Evolutionary conservation across 1,140 invertebrate genomes (phyloP).

Genomic region (Ectropis grisescens): DNA sequence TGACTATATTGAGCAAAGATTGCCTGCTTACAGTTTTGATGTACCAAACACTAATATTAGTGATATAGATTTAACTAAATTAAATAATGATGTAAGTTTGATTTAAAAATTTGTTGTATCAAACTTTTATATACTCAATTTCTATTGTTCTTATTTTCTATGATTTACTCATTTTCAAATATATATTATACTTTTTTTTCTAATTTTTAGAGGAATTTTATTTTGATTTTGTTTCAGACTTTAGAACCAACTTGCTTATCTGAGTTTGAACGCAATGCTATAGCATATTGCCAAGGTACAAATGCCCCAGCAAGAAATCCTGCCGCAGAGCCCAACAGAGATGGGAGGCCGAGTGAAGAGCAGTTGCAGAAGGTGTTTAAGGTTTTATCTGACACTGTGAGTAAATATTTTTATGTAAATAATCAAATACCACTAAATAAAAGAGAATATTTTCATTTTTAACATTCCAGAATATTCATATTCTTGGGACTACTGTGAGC

Average conservation of each 20-base stretch:
- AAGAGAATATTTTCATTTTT: too few species aligned
- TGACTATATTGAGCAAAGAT: slow-evolving; percentile 49
- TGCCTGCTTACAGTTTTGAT: slow-evolving; percentile 16
- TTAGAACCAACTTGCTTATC: slow-evolving; percentile 52
- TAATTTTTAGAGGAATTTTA: too few species aligned
- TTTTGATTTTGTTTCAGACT: too few species aligned
- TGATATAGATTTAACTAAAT: slow-evolving; percentile 49
- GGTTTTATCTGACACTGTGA: slow-evolving; percentile 43
- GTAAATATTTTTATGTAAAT: too few species aligned
- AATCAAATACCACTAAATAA: too few species aligned
- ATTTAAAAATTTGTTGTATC: background rate
- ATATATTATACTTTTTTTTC: too few species aligned
- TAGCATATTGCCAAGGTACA: slow-evolving; percentile 34
- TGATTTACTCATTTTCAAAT: too few species aligned
- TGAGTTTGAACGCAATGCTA: slow-evolving; percentile 48
- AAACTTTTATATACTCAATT: too few species aligned
- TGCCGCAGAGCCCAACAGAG: slow-evolving; percentile 11
- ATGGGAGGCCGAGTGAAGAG: slow-evolving; percentile 47
- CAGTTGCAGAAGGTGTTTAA: slow-evolving; percentile 49
- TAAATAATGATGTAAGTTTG: slow-evolving; percentile 35
- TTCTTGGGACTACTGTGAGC: too few species aligned
- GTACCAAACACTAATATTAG: slow-evolving; percentile 38
- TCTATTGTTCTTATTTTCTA: too few species aligned
- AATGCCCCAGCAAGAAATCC: slow-evolving; percentile 8
- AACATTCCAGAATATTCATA: too few species aligned